Percentiles rank a stretch among this genome's conserved stretches.
phyloP scores from a whole-genome alignment of 2,888 invertebrate species.

The Andrena fulva region DNA sequence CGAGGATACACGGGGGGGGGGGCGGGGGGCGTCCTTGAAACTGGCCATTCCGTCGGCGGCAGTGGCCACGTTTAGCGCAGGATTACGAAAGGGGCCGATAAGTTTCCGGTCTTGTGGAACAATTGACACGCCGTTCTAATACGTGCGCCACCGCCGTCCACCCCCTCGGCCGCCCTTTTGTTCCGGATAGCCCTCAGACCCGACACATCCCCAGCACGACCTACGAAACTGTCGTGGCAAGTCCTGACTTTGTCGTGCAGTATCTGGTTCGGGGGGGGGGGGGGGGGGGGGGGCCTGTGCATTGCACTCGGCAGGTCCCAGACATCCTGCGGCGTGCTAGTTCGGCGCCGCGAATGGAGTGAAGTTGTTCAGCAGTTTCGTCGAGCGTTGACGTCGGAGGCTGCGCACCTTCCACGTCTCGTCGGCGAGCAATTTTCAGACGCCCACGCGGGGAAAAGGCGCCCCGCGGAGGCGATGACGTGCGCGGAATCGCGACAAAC shows the following conservation, averaged over 20 bases:
- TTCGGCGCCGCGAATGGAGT: constrained; percentile 63
- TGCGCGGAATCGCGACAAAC: constrained; percentile 29
- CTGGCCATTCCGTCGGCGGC: constrained; percentile 27
- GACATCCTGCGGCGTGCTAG: constrained; percentile 45
- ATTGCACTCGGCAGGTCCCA: constrained; percentile 55
- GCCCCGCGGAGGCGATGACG: constrained; percentile 11
- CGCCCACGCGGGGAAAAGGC: constrained; percentile 33
- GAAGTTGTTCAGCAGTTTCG: constrained; percentile 69
- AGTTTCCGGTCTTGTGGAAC: constrained; percentile 76
- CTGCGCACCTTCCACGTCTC: constrained; percentile 40
- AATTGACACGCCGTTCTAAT: constrained; percentile 75
- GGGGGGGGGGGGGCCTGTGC: constrained; percentile 27
- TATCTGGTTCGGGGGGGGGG: constrained; percentile 53
- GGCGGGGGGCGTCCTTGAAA: constrained; percentile 64
- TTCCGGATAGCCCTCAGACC: constrained; percentile 38
- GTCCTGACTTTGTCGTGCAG: constrained; percentile 74
- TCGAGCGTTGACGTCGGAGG: constrained; percentile 49
- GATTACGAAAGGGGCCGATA: constrained; percentile 66
- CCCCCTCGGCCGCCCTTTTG: constrained; percentile 25
- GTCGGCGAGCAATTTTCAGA: constrained; percentile 52
- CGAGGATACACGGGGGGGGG: constrained; percentile 17
- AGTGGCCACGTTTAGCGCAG: constrained; percentile 53
- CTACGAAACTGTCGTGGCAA: constrained; percentile 72
- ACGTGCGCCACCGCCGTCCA: constrained; percentile 60
- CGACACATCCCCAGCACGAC: constrained; percentile 70